A percentile compares a stretch with the other conserved stretches of the same genome.
phyloP scores from a whole-genome alignment of 2,797 vertebrate species.

The Chaunax sp. region DNA sequence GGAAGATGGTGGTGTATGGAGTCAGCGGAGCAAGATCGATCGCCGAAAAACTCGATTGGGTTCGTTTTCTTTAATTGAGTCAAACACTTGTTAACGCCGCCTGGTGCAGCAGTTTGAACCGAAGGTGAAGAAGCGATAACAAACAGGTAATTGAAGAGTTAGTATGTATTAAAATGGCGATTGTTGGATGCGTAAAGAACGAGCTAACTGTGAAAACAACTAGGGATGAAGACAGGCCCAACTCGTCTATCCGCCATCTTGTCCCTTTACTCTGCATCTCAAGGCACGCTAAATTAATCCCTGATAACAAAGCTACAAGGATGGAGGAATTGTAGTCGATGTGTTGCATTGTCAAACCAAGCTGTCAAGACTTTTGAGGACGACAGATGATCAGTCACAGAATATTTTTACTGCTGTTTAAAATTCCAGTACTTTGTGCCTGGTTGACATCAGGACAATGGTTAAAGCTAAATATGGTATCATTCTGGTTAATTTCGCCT shows the following conservation, averaged over 20 bases:
- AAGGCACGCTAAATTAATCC: conserved; percentile 88
- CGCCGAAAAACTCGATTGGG: conserved; percentile 87
- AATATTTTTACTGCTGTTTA: neutral
- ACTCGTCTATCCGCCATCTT: conserved; percentile 76
- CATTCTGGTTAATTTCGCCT: neutral
- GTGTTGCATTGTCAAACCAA: conserved; percentile 76
- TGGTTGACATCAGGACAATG: neutral
- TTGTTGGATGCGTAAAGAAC: neutral
- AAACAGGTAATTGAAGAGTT: conserved; percentile 47
- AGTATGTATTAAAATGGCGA: conserved; percentile 45
- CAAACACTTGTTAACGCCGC: conserved; percentile 22
- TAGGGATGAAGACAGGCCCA: conserved; percentile 33
- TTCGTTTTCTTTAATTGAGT: conserved; percentile 44
- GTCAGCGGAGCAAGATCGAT: conserved; percentile 80
- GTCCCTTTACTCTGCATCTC: conserved; percentile 46
- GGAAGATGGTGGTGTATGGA: conserved; percentile 84
- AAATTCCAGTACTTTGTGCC: rapidly evolving
- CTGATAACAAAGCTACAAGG: conserved; percentile 80
- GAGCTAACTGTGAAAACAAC: conserved; percentile 53
- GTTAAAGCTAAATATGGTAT: neutral
- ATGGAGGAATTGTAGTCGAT: conserved; percentile 87
- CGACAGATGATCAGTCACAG: neutral
- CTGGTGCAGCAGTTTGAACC: neutral
- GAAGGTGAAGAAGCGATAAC: neutral
- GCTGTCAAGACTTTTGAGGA: conserved; percentile 18